phyloP scores from a whole-genome alignment of 1,140 invertebrate genomes.

The Triops cancriformis region DNA sequence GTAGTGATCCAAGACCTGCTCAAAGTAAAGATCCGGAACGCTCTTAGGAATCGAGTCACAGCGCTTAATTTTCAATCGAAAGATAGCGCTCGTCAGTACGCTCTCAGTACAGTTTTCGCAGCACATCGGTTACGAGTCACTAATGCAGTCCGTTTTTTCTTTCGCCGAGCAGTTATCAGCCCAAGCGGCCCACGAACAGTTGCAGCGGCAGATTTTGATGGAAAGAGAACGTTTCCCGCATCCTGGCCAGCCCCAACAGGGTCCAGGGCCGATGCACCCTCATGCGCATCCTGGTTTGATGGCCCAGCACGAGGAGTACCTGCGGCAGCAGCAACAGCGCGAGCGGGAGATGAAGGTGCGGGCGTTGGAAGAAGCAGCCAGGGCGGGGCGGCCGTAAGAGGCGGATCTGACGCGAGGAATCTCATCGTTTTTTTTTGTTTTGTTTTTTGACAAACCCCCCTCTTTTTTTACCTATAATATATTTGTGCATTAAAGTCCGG shows the following conservation, averaged over 20 bases:
- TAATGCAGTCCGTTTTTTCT: slow-evolving; percentile 1
- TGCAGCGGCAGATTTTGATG: slow-evolving; percentile 67
- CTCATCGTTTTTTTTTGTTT: too few relatives aligned
- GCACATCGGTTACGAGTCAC: not conserved
- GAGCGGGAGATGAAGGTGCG: slow-evolving; percentile 74
- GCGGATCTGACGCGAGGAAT: not conserved
- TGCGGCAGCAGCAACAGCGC: slow-evolving; percentile 60
- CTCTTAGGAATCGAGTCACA: too few relatives aligned
- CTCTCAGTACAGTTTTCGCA: too few relatives aligned
- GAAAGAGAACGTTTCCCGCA: slow-evolving; percentile 62
- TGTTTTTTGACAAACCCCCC: not conserved
- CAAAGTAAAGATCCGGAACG: too few relatives aligned
- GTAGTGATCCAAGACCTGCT: too few relatives aligned
- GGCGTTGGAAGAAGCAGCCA: slow-evolving; percentile 71
- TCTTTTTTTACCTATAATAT: not conserved
- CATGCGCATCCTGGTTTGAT: slow-evolving; percentile 43
- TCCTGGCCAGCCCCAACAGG: slow-evolving; percentile 37
- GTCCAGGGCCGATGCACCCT: slow-evolving; percentile 19
- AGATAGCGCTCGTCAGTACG: too few relatives aligned
- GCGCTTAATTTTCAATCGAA: too few relatives aligned
- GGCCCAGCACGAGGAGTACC: slow-evolving; percentile 66
- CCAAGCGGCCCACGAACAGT: slow-evolving; percentile 67
- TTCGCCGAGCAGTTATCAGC: slow-evolving; percentile 41
- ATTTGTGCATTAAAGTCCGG: not conserved
- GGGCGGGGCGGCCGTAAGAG: slow-evolving; percentile 43